Evolutionary conservation across 37 sponge, comb jelly and placozoan genomes (phyloP), one percentile per base, ranked within the genome.

Genomic region (Cliona cf. orientalis): DNA sequence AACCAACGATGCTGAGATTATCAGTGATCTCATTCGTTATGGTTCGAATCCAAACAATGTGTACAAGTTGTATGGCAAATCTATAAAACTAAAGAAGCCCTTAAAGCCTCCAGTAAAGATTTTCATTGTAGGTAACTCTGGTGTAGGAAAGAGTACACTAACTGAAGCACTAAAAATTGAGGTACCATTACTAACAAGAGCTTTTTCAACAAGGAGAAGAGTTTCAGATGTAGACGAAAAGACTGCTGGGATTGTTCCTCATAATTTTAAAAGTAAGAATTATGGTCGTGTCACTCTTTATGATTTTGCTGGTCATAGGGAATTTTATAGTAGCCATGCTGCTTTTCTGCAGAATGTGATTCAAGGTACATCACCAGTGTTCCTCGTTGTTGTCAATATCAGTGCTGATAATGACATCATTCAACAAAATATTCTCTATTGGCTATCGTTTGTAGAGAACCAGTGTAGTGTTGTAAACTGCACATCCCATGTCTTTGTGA

Each of bases 401-500:
- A 2, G 71, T 42, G 71, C 2, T 3, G 42, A 11, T 14, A 9
- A 3, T 3, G 46, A 71, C 23, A 3, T 21, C 45, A 39, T 71
- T 14, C 3, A n/a, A 45, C n/a, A 71, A 45, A 45, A 19, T 21
- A 42, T 71, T 3, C 25, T 31, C 2, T 44, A 71, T 31, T 71
- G 71, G 71, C 45, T 71, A 42, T 6, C 46, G 45, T 71, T 71
- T 41, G 2, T 71, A 1, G 71, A 71, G 26, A 71, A 71, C 29
- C 46, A 42, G 44, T 5, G 71, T 23, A 29, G 14, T 44, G 23
- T 45, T 42, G 71, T 31, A 21, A 38, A 4, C 26, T 1, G 21
- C 44, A 42, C 39, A 38, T 29, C 71, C 3, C 71, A 71, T 14
- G 42, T 71, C 29, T 42, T 71, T 25, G 42, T 71, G 39, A 21